Conservation (phyloP, 2,888 invertebrate genomes). For the Amphipoea oculea region DNA sequence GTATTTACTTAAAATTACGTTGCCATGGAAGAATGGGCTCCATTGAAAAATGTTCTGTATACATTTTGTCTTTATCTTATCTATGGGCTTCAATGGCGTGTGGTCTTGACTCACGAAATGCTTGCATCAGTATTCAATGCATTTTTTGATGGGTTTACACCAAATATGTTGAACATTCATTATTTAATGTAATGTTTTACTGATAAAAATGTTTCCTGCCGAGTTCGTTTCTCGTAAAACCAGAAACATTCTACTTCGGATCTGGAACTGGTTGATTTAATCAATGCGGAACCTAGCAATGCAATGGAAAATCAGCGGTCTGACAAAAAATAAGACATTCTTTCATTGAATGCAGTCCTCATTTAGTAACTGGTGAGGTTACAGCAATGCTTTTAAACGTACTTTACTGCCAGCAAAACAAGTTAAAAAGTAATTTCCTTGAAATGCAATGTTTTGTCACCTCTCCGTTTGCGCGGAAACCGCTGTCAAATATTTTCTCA, state of each 20-base stretch:
- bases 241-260: slow-evolving; percentile 33
- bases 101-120: slow-evolving; percentile 23
- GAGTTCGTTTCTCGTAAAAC: slow-evolving; percentile 20
- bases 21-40: slow-evolving; percentile 36
- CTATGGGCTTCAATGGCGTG: slow-evolving; percentile 25
- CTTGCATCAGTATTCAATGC: neutral
- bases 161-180: neutral
- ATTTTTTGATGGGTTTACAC: slow-evolving; percentile 13
- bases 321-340: slow-evolving; percentile 19
- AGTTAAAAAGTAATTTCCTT: slow-evolving; percentile 46
- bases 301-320: slow-evolving; percentile 11
- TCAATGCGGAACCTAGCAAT: slow-evolving; percentile 42
- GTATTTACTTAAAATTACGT: slow-evolving; percentile 41
- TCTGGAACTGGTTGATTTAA: slow-evolving; percentile 34
- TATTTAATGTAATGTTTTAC: neutral
- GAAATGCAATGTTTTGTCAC: slow-evolving; percentile 32
- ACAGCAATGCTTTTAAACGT: slow-evolving; percentile 2
- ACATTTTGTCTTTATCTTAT: slow-evolving; percentile 56
- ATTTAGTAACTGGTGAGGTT: slow-evolving; percentile 14
- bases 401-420: slow-evolving; percentile 18
- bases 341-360: slow-evolving; percentile 20
- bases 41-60: slow-evolving; percentile 43
- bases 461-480: slow-evolving; percentile 19
- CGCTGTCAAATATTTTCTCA: slow-evolving; percentile 55
- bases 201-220: slow-evolving; percentile 2